Conservation (phyloP, 1,140 invertebrate species). For the Luehdorfia chinensis region DNA sequence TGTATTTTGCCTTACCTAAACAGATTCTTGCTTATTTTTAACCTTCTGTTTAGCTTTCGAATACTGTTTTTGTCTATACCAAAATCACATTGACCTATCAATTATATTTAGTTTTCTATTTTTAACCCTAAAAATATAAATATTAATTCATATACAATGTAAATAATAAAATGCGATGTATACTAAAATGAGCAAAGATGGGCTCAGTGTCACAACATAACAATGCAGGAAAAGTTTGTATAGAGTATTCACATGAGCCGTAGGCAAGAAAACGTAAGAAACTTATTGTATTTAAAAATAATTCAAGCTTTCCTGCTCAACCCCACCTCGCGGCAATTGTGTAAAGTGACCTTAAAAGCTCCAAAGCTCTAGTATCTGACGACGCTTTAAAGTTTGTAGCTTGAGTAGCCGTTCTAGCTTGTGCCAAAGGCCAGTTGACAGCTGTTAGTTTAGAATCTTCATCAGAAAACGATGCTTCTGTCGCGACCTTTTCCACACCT, state of each 20-base stretch:
- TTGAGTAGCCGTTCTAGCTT: conserved; percentile 66
- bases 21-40: background rate
- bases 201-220: background rate
- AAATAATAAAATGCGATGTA: conserved; percentile 10
- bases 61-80: conserved; percentile 4
- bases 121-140: background rate
- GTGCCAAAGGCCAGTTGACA: conserved; percentile 46
- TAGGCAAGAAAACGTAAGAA: conserved; percentile 1
- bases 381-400: conserved; percentile 61
- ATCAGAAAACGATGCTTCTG: conserved; percentile 38
- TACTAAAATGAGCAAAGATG: conserved; percentile 3
- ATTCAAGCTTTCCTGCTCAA: conserved; percentile 25
- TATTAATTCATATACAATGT: conserved; percentile 1
- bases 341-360: conserved; percentile 88
- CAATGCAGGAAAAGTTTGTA: background rate
- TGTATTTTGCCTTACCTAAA: background rate
- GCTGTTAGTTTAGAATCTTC: conserved; percentile 35
- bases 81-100: background rate
- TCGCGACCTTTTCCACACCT: conserved; percentile 39
- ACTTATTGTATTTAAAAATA: background rate
- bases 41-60: background rate
- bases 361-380: conserved; percentile 86
- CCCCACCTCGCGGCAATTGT: conserved; percentile 89
- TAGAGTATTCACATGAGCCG: background rate
- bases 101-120: background rate